phyloP scores from a whole-genome alignment of 1,140 invertebrate genomes.

The Cryptotermes secundus region DNA sequence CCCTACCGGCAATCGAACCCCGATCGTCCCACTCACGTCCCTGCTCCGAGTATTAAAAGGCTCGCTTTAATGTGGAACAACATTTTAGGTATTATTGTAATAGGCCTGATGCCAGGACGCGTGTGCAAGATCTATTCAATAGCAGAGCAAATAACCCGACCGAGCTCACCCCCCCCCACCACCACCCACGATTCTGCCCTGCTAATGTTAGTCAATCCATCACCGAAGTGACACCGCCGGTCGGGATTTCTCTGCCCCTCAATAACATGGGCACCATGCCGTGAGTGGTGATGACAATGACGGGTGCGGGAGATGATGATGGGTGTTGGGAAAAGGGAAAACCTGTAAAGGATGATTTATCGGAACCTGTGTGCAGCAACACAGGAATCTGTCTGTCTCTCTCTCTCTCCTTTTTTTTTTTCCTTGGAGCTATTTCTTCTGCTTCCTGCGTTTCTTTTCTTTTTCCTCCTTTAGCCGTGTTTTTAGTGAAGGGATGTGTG shows the following conservation, averaged over 20 bases:
- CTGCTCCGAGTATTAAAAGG: not conserved
- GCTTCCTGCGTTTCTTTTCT: not conserved
- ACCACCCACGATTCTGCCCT: not conserved
- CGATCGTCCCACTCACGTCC: no score
- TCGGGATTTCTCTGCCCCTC: not conserved
- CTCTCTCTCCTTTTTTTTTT: not conserved
- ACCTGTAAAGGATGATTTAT: conserved; percentile 17
- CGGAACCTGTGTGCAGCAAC: not conserved
- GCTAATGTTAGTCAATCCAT: conserved; percentile 6
- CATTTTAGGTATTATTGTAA: conserved; percentile 14
- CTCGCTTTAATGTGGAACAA: not conserved
- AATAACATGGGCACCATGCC: not conserved
- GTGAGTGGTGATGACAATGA: not conserved
- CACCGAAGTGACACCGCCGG: not conserved
- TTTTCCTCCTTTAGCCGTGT: not conserved
- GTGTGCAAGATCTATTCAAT: conserved; percentile 19
- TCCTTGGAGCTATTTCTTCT: not conserved
- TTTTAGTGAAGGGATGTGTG: not conserved
- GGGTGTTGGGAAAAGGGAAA: not conserved
- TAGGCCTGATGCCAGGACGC: not conserved
- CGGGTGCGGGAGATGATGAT: not conserved
- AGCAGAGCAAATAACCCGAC: conserved; percentile 3
- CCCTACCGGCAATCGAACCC: no score
- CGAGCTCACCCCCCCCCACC: not conserved
- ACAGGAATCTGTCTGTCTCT: not conserved